phyloP scores from a whole-genome alignment of 2,797 vertebrate genomes.

The Lates japonicus region DNA sequence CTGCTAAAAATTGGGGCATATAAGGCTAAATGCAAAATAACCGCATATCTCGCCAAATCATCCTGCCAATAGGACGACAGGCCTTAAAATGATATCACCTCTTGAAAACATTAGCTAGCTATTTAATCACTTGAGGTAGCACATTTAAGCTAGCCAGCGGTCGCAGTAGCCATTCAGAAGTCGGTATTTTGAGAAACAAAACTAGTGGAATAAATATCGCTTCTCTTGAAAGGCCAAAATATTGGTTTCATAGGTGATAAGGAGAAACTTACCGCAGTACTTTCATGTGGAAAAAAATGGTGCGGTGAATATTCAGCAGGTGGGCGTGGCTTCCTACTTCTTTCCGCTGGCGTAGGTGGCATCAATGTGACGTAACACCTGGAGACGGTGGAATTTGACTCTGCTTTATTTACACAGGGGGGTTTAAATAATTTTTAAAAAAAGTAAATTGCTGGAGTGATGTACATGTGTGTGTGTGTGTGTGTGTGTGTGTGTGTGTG shows the following conservation, averaged over 20 bases:
- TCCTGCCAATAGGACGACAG: background rate
- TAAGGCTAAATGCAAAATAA: background rate
- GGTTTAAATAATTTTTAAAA: too few relatives aligned
- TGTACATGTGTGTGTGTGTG: too few relatives aligned
- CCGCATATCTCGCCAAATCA: background rate
- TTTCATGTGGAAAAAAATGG: background rate
- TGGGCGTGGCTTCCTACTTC: conserved; percentile 2
- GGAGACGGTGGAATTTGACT: too few relatives aligned
- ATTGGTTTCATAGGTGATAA: background rate
- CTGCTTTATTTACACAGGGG: too few relatives aligned
- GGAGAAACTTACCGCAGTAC: background rate
- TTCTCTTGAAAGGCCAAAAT: too few relatives aligned
- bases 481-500: too few relatives aligned
- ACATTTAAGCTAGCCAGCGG: background rate
- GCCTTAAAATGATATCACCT: background rate
- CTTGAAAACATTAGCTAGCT: background rate
- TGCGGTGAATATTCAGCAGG: background rate
- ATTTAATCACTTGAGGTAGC: too few relatives aligned
- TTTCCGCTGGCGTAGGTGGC: too few relatives aligned
- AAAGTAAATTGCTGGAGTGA: too few relatives aligned
- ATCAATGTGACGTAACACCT: too few relatives aligned
- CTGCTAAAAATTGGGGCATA: background rate
- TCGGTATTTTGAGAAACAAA: too few relatives aligned
- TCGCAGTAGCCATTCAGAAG: background rate
- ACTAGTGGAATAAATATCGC: too few relatives aligned